Base-by-base conservation (phyloP, 2,113 vertebrate species). In the Ginglymostoma cirratum region DNA sequence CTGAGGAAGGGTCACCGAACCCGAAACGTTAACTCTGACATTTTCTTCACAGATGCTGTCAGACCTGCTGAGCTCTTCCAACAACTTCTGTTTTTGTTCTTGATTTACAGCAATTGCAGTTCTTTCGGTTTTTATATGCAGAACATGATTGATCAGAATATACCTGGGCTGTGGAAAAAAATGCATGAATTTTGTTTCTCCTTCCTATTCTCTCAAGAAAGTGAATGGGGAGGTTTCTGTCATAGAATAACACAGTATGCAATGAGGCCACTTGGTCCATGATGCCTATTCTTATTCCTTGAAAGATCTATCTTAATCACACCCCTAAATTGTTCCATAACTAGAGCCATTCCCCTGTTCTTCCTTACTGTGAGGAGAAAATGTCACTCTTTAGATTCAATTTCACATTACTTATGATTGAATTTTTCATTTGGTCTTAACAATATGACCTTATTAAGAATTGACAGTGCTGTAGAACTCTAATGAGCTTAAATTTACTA, bases 401-500 rank as follows among this genome's bases (percentile, higher is more conserved):
- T 93, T 93, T 65, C 65, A 93, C 61, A 66, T 67, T 21, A 67
- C 89, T 66, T 42, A 66, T n/a, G 61, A 93, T 65, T 93, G 89
- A 93, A 93, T 93, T 38, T 92, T 66, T 93, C 66, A 93, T 93
- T 65, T 34, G 3, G 21, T 67, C 61, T 66, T 38, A 93, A 65
- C 61, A 38, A 38, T 93, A n/a, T 93, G 61, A 93, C 19, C 61
- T 93, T 93, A 65, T 93, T 93, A 93, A 38, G 34, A 21, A n/a
- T 93, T 93, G 89, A 66, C 89, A 93, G 7, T 38, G 34, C 61
- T 17, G 55, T 93, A 38, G 61, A 42, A 38, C 61, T 66, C n/a
- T 38, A 93, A 93, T 66, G 61, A 93, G 66, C 89, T 93, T n/a
- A 93, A 90, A 61, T 61, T 90, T 90, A 90, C 87, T 61, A n/a